Percentiles rank a stretch among this genome's conserved stretches.
Conservation (phyloP, 2,113 vertebrate species). For the Megaptera novaeangliae region DNA sequence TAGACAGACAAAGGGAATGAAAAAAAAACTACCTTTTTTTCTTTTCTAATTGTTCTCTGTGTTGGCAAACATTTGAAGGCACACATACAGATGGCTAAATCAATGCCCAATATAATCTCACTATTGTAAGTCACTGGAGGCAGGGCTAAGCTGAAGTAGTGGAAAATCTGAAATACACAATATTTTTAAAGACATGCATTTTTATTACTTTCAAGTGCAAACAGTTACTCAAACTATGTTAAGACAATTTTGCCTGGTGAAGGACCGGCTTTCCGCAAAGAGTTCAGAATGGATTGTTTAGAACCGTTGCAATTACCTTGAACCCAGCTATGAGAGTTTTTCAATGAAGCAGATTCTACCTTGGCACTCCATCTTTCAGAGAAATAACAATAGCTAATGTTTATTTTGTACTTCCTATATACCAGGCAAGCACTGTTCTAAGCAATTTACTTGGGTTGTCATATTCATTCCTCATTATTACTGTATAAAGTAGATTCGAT, state of each 20-base stretch:
- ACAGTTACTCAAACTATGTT: constrained; percentile 20
- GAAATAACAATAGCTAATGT: constrained; percentile 22
- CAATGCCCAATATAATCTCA: neutral
- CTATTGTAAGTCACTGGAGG: constrained; percentile 33
- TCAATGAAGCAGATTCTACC: neutral
- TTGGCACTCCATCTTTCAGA: neutral
- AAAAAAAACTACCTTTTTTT: neutral
- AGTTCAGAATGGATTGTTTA: constrained; percentile 24
- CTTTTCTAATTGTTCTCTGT: constrained; percentile 11
- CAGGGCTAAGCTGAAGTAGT: constrained; percentile 16
- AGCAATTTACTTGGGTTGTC: neutral
- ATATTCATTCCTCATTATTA: constrained; percentile 2
- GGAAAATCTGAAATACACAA: constrained; percentile 50
- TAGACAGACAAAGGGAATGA: neutral
- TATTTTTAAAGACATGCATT: constrained; percentile 51
- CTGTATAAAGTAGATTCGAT: neutral
- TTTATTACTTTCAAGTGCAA: constrained; percentile 50
- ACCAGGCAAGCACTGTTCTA: neutral
- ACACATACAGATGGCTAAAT: constrained; percentile 9
- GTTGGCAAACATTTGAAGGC: constrained; percentile 6
- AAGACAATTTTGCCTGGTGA: neutral
- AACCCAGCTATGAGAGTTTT: neutral
- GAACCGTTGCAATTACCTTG: constrained; percentile 5
- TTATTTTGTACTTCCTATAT: neutral
- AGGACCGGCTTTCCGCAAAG: neutral